Evolutionary conservation across 2,888 invertebrate genomes (phyloP).

Genomic region (Gymnoscelis rufifasciata): DNA sequence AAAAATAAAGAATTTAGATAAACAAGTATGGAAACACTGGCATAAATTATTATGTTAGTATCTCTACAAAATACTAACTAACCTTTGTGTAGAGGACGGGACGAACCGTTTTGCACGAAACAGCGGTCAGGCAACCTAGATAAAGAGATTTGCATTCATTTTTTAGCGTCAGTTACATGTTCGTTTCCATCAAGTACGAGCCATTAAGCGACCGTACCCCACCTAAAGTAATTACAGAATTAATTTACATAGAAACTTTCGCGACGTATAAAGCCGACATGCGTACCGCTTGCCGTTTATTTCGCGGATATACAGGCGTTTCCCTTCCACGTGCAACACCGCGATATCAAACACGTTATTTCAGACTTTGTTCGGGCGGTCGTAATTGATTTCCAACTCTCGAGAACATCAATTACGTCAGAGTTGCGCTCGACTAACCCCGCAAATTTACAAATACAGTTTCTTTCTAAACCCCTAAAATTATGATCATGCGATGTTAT

Average conservation of each 20-base stretch:
- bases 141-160: no score
- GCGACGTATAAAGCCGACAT: constrained; percentile 16
- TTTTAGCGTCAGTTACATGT: no score
- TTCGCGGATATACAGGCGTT: constrained; percentile 20
- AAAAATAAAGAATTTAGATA: neutral
- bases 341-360: constrained; percentile 6
- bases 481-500: neutral
- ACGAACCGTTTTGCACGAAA: no score
- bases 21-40: neutral
- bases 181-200: no score
- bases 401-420: constrained; percentile 1
- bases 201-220: neutral
- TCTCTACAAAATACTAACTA: no score
- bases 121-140: no score
- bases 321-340: constrained; percentile 24
- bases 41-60: neutral
- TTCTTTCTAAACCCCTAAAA: neutral
- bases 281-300: constrained; percentile 3
- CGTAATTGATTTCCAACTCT: constrained; percentile 3
- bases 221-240: constrained; percentile 12
- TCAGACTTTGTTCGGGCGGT: neutral
- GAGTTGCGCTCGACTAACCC: constrained; percentile 3
- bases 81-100: no score
- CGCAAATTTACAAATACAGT: neutral
- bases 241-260: constrained; percentile 10